phyloP scores from a whole-genome alignment of 2,797 vertebrate genomes.

The Babyrousa celebensis region DNA sequence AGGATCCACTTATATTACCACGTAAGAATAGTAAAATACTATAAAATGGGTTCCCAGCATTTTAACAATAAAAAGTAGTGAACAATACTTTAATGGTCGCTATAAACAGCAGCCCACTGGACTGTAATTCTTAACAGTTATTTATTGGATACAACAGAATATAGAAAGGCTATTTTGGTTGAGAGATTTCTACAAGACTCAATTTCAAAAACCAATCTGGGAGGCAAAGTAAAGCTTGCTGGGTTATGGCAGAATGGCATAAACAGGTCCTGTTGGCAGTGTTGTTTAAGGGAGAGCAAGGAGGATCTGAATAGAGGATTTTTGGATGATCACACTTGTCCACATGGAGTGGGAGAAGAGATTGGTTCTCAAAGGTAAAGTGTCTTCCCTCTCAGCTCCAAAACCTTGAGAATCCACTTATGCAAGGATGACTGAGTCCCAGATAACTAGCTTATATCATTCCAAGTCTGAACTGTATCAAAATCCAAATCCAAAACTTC shows the following conservation, averaged over 20 bases:
- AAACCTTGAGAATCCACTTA: constrained; percentile 39
- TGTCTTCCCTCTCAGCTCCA: constrained; percentile 12
- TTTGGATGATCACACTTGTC: background rate
- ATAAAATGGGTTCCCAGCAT: background rate
- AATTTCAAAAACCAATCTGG: constrained; percentile 43
- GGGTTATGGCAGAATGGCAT: background rate
- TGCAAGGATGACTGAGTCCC: background rate
- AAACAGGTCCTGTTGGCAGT: background rate
- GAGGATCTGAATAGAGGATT: background rate
- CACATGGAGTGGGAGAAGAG: background rate
- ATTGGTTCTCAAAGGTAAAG: constrained; percentile 30
- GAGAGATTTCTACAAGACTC: constrained; percentile 28
- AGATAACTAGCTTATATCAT: background rate
- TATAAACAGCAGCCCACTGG: background rate
- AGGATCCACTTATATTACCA: constrained; percentile 39
- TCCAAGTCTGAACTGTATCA: background rate
- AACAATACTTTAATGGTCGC: constrained; percentile 4
- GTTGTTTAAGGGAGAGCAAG: background rate
- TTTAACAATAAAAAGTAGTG: constrained; percentile 67
- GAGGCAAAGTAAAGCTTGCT: background rate
- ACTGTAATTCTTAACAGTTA: constrained; percentile 24
- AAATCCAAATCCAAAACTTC: constrained; percentile 1
- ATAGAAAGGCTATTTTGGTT: constrained; percentile 39
- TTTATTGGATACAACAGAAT: constrained; percentile 25
- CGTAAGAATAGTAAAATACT: constrained; percentile 40